Base-by-base conservation (phyloP, 1,140 invertebrate species). In the Phocides pigmalion region DNA sequence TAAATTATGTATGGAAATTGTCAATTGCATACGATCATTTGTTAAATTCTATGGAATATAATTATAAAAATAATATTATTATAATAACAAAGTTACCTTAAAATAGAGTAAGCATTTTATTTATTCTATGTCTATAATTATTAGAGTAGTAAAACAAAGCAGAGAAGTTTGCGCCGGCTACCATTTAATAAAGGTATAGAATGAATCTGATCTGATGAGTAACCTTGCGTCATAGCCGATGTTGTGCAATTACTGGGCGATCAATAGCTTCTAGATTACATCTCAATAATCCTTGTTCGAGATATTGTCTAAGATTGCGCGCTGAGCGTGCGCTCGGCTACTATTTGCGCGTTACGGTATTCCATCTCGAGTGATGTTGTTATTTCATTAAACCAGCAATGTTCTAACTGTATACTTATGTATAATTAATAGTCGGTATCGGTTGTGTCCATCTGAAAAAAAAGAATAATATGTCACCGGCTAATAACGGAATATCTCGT, bases 191-290 rank as follows among this genome's bases (percentile, higher is more conserved):
- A 83, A 86, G 77, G 81, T 79, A 87, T 86, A 65, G 72, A 79
- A 76, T 74, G 72, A 79, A 65, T 79, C 73, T 73, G 74, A 80
- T 82, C 66, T 82, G 82, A 88, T 86, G 84, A 79, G 70, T 76
- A 74, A 59, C 56, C 80, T 87, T 87, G 81, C 72, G 79, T 75
- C 75, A 81, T 71, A 76, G 75, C 72, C 73, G 68, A 71, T 74
- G 76, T 64, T 75, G 81, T 81, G 77, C 73, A 83, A 88, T 89
- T 90, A 88, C 84, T 75, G 68, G 67, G 42, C 75, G 77, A 87
- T 90, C 84, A 79, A 87, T 88, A 76, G 84, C 79, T 82, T 79
- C 78, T 82, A 86, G 88, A 89, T 88, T 85, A 84, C 79, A 87
- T 89, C 88, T 86, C 82, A 89, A 90, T 90, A 87, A 87, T 85